These are phyloP conservation scores for Geotrypetes seraphini DNA, from an alignment of 2,797 vertebrate species.

Conservation along the genomic window DNA sequence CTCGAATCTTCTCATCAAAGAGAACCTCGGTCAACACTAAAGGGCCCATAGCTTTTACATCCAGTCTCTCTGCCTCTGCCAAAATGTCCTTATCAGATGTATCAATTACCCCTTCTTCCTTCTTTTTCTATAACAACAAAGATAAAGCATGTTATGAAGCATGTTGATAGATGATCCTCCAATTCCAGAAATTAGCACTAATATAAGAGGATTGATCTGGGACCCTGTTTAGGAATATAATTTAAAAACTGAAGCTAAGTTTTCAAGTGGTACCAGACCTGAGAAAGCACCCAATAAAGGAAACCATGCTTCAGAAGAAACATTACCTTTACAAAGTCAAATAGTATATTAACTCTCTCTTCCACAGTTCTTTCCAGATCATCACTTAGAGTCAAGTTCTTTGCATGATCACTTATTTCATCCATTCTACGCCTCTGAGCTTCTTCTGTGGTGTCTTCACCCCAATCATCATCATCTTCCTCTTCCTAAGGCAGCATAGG, in stretches of 20 bases:
- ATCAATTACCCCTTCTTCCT: conserved; percentile 78
- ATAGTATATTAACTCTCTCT: conserved; percentile 89
- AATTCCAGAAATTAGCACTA: no score
- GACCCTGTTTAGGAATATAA: background rate
- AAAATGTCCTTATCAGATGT: conserved; percentile 85
- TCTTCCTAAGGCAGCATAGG: conserved; percentile 50
- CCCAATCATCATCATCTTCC: conserved; percentile 95
- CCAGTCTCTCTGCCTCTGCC: conserved; percentile 90
- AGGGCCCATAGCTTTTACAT: conserved; percentile 89
- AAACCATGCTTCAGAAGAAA: background rate
- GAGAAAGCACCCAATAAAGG: background rate
- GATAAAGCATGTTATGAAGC: background rate
- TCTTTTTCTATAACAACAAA: conserved; percentile 76
- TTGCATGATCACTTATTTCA: conserved; percentile 95
- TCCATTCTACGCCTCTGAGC: conserved; percentile 93
- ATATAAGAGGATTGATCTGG: background rate
- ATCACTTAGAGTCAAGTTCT: conserved; percentile 89
- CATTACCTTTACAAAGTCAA: conserved; percentile 98
- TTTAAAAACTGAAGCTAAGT: background rate
- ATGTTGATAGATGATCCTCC: rapidly evolving
- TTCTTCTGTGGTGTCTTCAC: conserved; percentile 94
- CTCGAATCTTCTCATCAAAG: conserved; percentile 87
- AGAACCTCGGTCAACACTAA: conserved; percentile 92
- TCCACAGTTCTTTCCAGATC: conserved; percentile 90
- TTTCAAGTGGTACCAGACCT: background rate